These are phyloP conservation scores for Toxotes chatareus DNA, from an alignment of 2,113 vertebrate species.

Conservation along the genomic window DNA sequence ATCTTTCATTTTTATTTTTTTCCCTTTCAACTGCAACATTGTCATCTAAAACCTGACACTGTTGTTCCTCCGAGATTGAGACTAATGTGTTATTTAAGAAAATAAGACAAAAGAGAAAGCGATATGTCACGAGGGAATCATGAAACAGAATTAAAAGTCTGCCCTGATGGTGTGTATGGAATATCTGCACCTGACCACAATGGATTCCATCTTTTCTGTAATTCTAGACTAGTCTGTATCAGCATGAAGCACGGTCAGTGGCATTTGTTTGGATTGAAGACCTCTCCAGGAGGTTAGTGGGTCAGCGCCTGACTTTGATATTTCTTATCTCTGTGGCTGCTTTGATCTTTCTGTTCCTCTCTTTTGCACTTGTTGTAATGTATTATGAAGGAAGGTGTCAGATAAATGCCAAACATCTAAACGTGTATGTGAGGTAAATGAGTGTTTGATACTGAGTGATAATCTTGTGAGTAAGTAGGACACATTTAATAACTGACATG, in stretches of 20 bases:
- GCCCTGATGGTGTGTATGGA: conserved; percentile 39
- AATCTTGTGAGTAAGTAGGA: conserved; percentile 14
- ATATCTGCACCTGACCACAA: conserved; percentile 42
- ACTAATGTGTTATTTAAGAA: conserved; percentile 60
- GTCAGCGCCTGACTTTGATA: conserved; percentile 58
- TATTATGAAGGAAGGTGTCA: conserved; percentile 45
- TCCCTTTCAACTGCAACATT: conserved; percentile 36
- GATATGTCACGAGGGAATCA: conserved; percentile 31
- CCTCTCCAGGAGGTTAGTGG: conserved; percentile 30
- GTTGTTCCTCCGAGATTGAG: conserved; percentile 40
- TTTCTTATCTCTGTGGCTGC: conserved; percentile 33
- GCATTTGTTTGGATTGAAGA: conserved; percentile 14
- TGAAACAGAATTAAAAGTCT: conserved; percentile 47
- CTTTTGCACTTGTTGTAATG: conserved; percentile 39
- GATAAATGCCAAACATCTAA: conserved; percentile 44
- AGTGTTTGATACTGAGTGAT: conserved; percentile 33
- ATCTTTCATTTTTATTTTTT: conserved; percentile 12
- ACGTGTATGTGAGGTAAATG: conserved; percentile 39
- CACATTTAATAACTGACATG: conserved; percentile 29
- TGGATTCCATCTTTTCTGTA: conserved; percentile 37
- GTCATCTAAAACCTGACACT: conserved; percentile 42
- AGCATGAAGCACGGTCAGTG: conserved; percentile 44
- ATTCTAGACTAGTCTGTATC: conserved; percentile 30
- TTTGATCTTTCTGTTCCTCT: conserved; percentile 42
- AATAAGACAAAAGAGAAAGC: conserved; percentile 47